Percentiles rank a stretch among this genome's conserved stretches.
phyloP scores from a whole-genome alignment of 2,888 invertebrate genomes.

The Drosophila anceps region DNA sequence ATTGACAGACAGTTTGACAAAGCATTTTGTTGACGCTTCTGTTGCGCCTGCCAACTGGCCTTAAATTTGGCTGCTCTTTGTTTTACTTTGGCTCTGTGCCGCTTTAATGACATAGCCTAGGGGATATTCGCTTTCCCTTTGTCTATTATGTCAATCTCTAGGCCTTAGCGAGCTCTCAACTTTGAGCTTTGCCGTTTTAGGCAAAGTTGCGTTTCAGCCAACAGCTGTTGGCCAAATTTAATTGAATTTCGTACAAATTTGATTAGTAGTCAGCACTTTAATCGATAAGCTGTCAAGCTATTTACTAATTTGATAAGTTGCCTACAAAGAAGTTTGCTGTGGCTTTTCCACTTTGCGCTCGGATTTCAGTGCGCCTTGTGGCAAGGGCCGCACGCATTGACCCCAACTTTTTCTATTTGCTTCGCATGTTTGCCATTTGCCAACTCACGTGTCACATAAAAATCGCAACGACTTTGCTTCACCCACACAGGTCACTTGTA shows the following conservation, averaged over 20 bases:
- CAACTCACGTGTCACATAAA: constrained; percentile 63
- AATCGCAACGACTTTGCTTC: constrained; percentile 43
- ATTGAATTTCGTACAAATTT: constrained; percentile 72
- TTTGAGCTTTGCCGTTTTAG: constrained; percentile 39
- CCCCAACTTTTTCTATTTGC: constrained; percentile 41
- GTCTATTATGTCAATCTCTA: constrained; percentile 26
- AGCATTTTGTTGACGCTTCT: constrained; percentile 50
- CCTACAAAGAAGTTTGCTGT: constrained; percentile 31
- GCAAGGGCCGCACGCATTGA: constrained; percentile 1
- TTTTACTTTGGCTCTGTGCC: constrained; percentile 22
- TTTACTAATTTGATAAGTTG: constrained; percentile 72
- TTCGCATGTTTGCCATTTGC: constrained; percentile 48
- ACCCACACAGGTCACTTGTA: constrained; percentile 7
- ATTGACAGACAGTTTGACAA: constrained; percentile 67
- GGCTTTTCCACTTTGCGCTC: constrained; percentile 20
- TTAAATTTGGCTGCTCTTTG: constrained; percentile 37
- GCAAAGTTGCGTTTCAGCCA: constrained; percentile 38
- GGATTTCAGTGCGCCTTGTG: constrained; percentile 13
- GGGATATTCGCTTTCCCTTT: constrained; percentile 10
- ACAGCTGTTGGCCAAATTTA: constrained; percentile 62
- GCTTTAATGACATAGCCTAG: constrained; percentile 35
- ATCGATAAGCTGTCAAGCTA: constrained; percentile 64
- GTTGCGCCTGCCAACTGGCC: constrained; percentile 29
- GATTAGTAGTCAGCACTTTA: constrained; percentile 64
- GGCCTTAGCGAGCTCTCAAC: constrained; percentile 18